Evolutionary conservation across 1,140 invertebrate species (phyloP).

Genomic region (Panagrolaimus sp.): DNA sequence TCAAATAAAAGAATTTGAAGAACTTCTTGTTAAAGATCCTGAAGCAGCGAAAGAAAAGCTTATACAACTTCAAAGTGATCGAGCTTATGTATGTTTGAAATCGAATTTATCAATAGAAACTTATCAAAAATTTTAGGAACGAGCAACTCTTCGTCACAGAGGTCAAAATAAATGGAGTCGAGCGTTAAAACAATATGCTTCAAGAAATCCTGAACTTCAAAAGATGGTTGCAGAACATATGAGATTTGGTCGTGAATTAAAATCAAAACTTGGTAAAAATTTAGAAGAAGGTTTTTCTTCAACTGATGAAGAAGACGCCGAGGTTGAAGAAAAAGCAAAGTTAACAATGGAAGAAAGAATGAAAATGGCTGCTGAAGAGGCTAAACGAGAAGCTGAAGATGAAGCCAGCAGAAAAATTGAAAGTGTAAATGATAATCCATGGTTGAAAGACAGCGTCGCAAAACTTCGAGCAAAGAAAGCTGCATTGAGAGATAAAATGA

Average conservation of each 20-base stretch:
- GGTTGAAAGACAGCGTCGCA: conserved; percentile 28
- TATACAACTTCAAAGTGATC: conserved; percentile 73
- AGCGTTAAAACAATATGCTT: conserved; percentile 76
- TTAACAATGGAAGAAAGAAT: conserved; percentile 27
- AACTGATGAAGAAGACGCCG: conserved; percentile 30
- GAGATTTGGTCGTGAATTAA: conserved; percentile 73
- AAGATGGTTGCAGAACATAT: conserved; percentile 78
- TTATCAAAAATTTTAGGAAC: conserved; percentile 69
- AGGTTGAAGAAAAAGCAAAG: conserved; percentile 1
- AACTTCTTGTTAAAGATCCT: conserved; percentile 76
- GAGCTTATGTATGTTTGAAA: conserved; percentile 66
- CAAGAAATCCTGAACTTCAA: conserved; percentile 83
- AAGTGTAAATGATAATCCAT: conserved; percentile 25
- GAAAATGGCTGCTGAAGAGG: conserved; percentile 44
- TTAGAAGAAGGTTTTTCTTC: conserved; percentile 29
- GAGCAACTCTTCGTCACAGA: conserved; percentile 82
- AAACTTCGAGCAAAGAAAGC: conserved; percentile 19
- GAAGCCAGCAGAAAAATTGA: conserved; percentile 14
- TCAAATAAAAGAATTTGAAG: conserved; percentile 82
- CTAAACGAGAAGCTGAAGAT: conserved; percentile 19
- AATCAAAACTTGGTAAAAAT: conserved; percentile 28
- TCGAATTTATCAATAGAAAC: too few species aligned
- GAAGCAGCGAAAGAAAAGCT: conserved; percentile 79
- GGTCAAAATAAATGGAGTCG: conserved; percentile 89
- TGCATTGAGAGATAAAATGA: neutral